Base-by-base conservation (phyloP, 2,113 vertebrate genomes). In the Dolichotis patagonum region DNA sequence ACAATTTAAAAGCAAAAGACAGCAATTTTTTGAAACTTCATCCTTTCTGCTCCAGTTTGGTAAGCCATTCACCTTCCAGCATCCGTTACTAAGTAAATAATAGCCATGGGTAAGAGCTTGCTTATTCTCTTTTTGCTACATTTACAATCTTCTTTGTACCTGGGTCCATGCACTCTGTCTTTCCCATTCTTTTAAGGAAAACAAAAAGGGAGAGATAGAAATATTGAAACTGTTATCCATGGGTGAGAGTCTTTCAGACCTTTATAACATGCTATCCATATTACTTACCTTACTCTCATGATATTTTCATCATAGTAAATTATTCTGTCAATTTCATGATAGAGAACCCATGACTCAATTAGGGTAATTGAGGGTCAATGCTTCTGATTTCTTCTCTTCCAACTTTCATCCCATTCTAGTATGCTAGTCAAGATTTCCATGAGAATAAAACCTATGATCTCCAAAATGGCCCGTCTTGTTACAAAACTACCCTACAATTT, bases 381-480 rank as follows among this genome's bases (percentile, higher is more conserved):
- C 11, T 17, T 83, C 20, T 14, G 32, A 32, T 30, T n/a, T 14
- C n/a, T 14, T 77, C 81, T 82, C 16, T 26, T 4, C 58, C 30
- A 12, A 12, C 19, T 77, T 41, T 28, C 26, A 28, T 32, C 12
- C 24, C 32, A 56, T 5, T 56, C 32, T 38, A 12, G 20, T 56
- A 12, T 2, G 3, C 6, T 20, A 41, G 43, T 32, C 1, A 41
- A 56, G 24, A 43, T 17, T 30, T 60, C 43, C 75, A 63, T 10
- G 3, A 0, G 4, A 28, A 60, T 17, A 2, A n/a, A 1, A 19
- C 2, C 7, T 16, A 5, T 11, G 3, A 11, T 5, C n/a, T 83
- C 52, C 71, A 28, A 35, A 2, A 13, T 28, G 28, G 5, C 0
- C 5, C 22, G 26, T 43, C 56, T 35, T 60, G 19, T 75, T 20